phyloP scores from a whole-genome alignment of 2,888 invertebrate genomes.

The Acanthosepion lycidas region DNA sequence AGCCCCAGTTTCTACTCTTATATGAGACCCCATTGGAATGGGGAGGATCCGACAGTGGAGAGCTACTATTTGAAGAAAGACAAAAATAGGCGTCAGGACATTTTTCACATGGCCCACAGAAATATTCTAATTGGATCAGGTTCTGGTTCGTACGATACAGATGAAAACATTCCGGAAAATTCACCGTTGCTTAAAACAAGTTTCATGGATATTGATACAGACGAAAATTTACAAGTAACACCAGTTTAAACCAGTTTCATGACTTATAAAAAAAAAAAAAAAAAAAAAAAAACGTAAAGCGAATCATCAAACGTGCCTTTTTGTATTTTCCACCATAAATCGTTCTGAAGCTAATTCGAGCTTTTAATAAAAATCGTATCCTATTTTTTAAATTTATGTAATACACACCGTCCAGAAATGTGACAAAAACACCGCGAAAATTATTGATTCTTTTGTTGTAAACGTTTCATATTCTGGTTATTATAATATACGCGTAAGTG shows the following conservation, averaged over 20 bases:
- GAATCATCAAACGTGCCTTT: neutral
- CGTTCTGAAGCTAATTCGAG: neutral
- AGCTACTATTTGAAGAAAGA: neutral
- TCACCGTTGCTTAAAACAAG: constrained; percentile 24
- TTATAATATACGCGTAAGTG: too few relatives aligned
- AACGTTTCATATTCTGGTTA: too few relatives aligned
- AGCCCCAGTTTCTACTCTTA: neutral
- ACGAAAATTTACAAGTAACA: constrained; percentile 16
- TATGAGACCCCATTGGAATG: neutral
- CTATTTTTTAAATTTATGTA: neutral
- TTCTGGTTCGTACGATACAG: constrained; percentile 44
- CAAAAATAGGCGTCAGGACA: neutral
- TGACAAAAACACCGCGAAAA: too few relatives aligned
- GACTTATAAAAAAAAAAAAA: too few relatives aligned
- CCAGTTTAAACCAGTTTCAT: neutral
- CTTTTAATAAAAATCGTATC: neutral
- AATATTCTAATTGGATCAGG: neutral
- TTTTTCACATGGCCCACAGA: neutral
- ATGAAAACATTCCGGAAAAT: constrained; percentile 35
- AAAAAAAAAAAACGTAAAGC: too few relatives aligned
- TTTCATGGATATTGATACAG: neutral
- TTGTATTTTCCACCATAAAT: neutral
- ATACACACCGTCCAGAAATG: too few relatives aligned
- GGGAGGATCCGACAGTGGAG: neutral
- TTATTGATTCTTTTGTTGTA: too few relatives aligned